Base-by-base conservation (phyloP, 2,888 invertebrate genomes). In the Temnothorax unifasciatus region DNA sequence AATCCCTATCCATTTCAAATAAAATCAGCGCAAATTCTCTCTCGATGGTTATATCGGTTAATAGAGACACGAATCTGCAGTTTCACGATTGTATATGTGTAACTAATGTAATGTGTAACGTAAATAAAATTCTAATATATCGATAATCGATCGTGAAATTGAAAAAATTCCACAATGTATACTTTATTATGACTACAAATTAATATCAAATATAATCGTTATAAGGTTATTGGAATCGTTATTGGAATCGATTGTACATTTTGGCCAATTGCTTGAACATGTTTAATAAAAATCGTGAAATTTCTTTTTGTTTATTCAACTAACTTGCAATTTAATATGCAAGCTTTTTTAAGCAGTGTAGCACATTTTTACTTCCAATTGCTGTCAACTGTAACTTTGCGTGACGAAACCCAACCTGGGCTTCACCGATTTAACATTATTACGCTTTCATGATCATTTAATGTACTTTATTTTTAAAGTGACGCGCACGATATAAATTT, bases 1-100 rank as follows among this genome's bases (percentile, higher is more conserved):
- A 77, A 77, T 69, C n/a, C 41, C 41, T n/a, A 25, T 41, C 38
- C 18, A 18, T 69, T 69, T n/a, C 25, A 29, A 77, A 41, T 29
- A n/a, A 9, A 52, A 15, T 64, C 47, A n/a, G 18, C 38, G 47
- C 13, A 41, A 54, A 34, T 44, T 9, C 9, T 5, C 21, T 38
- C 18, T 38, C 18, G 25, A 15, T 38, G 21, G 11, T 38, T 3
- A 13, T 54, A 21, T 38, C 34, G 18, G 59, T 59, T 59, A 38
- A 47, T 25, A 18, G 18, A 29, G 18, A 34, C 18, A 1, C 8
- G 57, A 18, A 54, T 29, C n/a, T n/a, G n/a, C 57, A 18, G 50
- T 50, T 69, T 38, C 15, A 54, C 18, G 6, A 64, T 13, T 29
- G n/a, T 29, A 41, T 34, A 18, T 34, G 25, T 9, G 38, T 34